A percentile compares a stretch with the other conserved stretches of the same genome.
These are phyloP conservation scores for Eristalis intricaria DNA, from an alignment of 2,888 invertebrate species.

Conservation along the genomic window DNA sequence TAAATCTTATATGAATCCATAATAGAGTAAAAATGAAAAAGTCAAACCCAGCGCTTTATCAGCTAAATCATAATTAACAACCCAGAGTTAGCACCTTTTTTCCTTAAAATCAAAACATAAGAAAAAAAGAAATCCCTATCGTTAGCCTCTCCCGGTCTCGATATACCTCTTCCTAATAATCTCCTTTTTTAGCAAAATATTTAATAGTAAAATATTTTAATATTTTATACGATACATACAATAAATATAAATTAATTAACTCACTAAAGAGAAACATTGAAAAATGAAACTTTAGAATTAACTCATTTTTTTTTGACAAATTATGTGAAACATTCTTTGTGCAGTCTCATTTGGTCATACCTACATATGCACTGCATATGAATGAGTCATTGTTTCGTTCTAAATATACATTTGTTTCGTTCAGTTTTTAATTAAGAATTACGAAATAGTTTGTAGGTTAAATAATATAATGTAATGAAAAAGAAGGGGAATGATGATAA, in stretches of 20 bases:
- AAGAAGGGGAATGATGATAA: conserved; percentile 33
- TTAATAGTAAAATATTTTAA: conserved; percentile 74
- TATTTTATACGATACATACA: conserved; percentile 70
- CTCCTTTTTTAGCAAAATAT: conserved; percentile 80
- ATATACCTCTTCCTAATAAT: conserved; percentile 70
- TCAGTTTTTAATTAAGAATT: conserved; percentile 38
- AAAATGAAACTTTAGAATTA: conserved; percentile 24
- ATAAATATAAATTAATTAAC: conserved; percentile 56
- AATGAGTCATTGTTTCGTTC: background rate
- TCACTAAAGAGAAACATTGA: conserved; percentile 16
- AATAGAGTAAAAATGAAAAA: background rate
- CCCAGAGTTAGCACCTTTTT: conserved; percentile 50
- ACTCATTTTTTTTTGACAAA: background rate
- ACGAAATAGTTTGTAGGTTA: conserved; percentile 69
- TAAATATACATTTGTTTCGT: conserved; percentile 3
- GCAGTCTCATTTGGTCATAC: conserved; percentile 17
- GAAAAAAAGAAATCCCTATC: conserved; percentile 31
- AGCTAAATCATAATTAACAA: conserved; percentile 33
- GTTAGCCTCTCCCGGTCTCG: conserved; percentile 70
- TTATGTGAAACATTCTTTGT: conserved; percentile 64
- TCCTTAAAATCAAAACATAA: conserved; percentile 13
- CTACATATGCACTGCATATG: background rate
- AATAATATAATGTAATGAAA: conserved; percentile 64
- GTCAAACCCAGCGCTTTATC: conserved; percentile 58
- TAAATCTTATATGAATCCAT: conserved; percentile 39